Conservation (phyloP, 1,140 invertebrate genomes). For the Chionoecetes opilio region DNA sequence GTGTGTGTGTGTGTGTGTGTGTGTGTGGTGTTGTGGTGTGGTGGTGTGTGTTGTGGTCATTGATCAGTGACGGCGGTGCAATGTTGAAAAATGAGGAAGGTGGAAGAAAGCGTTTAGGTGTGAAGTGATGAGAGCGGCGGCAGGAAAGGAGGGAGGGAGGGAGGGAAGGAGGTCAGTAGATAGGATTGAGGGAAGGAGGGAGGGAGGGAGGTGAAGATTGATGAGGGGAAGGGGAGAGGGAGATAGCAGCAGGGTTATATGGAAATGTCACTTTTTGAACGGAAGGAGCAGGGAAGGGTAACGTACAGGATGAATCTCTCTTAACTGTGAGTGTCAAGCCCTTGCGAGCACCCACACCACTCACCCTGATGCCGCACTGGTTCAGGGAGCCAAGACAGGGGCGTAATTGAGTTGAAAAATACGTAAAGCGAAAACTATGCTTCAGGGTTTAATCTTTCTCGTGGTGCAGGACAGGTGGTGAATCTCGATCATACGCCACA, state of each 20-base stretch:
- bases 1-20: slow-evolving; percentile 48
- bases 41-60: not conserved
- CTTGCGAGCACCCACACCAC: too few species aligned
- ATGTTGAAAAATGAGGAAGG: too few species aligned
- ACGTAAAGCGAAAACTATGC: too few species aligned
- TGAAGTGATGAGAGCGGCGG: not conserved
- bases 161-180: not conserved
- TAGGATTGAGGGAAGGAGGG: not conserved
- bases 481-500: too few species aligned
- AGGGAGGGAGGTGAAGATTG: not conserved
- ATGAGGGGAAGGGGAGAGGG: not conserved
- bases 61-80: too few species aligned
- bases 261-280: slow-evolving; percentile 19
- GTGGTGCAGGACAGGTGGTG: too few species aligned
- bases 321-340: not conserved
- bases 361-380: too few species aligned
- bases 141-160: not conserved
- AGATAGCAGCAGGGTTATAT: not conserved
- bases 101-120: too few species aligned
- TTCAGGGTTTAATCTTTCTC: too few species aligned
- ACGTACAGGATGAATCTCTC: not conserved
- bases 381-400: too few species aligned
- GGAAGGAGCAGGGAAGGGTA: not conserved
- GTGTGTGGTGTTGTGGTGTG: slow-evolving; percentile 39
- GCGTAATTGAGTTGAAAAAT: too few species aligned